Evolutionary conservation across 2,113 vertebrate genomes (phyloP).

Genomic region (Potamarius usumacintae): DNA sequence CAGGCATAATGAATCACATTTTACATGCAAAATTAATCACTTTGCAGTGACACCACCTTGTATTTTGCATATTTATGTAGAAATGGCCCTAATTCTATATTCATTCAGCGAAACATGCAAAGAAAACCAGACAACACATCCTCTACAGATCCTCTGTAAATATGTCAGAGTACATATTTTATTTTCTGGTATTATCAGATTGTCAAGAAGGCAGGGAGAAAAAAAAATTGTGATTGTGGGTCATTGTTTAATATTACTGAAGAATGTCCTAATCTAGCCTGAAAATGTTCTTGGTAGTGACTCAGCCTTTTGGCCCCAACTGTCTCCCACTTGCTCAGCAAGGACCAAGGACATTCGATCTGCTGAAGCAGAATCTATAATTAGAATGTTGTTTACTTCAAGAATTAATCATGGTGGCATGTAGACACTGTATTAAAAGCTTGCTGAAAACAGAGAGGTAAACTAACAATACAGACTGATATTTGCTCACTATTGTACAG

Average conservation of each 20-base stretch:
- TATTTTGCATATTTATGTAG: not conserved
- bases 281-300: not conserved
- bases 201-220: not conserved
- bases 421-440: not conserved
- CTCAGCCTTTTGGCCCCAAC: not conserved
- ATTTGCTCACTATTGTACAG: no score
- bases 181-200: not conserved
- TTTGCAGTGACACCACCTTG: not conserved
- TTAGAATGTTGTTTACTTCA: constrained; percentile 66
- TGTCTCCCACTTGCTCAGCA: not conserved
- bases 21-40: not conserved
- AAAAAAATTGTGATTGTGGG: not conserved
- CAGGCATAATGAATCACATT: not conserved
- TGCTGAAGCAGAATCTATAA: constrained; percentile 57
- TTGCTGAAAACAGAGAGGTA: not conserved
- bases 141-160: not conserved
- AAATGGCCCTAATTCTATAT: not conserved
- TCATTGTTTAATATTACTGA: not conserved
- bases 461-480: not conserved
- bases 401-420: constrained; percentile 3
- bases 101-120: not conserved
- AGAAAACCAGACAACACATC: not conserved
- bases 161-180: not conserved
- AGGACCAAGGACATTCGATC: constrained; percentile 58
- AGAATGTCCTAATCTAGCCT: not conserved